phyloP scores from a whole-genome alignment of 2,797 vertebrate genomes.

The Macropodus opercularis region DNA sequence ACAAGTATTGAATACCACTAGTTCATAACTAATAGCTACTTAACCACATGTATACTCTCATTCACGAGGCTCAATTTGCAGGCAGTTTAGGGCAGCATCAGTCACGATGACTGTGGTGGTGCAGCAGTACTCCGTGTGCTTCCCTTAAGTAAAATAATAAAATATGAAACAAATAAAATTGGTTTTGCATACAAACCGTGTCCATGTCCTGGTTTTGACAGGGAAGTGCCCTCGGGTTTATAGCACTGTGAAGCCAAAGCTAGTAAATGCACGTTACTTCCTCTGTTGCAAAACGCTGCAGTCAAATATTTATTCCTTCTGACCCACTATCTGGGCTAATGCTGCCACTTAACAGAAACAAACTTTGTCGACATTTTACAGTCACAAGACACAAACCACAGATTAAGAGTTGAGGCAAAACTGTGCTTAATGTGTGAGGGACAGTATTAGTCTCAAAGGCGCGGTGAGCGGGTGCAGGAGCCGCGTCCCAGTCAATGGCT shows the following conservation, averaged over 20 bases:
- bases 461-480: constrained; percentile 14
- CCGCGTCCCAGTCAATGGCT: constrained; percentile 35
- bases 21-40: too few relatives aligned
- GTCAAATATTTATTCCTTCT: constrained; percentile 64
- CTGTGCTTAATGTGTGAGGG: constrained; percentile 8
- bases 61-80: not conserved
- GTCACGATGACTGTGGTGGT: not conserved
- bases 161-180: not conserved
- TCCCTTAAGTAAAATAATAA: not conserved
- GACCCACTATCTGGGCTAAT: constrained; percentile 20
- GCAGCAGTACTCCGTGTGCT: not conserved
- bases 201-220: constrained; percentile 22
- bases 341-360: constrained; percentile 4
- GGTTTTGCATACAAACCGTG: constrained; percentile 9
- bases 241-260: constrained; percentile 25
- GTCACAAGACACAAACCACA: not conserved
- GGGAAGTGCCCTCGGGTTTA: constrained; percentile 42
- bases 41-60: too few relatives aligned
- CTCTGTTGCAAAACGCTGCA: constrained; percentile 46
- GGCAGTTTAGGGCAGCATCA: not conserved
- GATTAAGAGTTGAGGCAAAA: not conserved
- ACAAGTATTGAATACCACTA: not conserved
- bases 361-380: constrained; percentile 5
- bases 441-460: constrained; percentile 18
- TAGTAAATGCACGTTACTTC: constrained; percentile 56